These are phyloP conservation scores for Morone chrysops DNA, from an alignment of 2,113 vertebrate genomes.

Conservation along the genomic window DNA sequence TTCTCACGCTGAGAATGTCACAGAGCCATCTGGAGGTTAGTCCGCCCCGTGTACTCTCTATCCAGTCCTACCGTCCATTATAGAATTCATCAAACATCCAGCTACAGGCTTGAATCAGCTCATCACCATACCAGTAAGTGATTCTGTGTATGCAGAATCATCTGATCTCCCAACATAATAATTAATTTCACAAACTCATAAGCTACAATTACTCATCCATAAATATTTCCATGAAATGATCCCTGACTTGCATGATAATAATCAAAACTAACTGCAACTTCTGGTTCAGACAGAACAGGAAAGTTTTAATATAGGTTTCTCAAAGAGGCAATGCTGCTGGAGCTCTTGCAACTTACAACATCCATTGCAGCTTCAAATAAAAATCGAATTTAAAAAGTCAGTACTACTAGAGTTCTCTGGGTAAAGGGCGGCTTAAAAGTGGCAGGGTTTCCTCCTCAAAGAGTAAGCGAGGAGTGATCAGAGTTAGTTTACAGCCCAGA, in stretches of 20 bases:
- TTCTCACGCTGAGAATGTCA: constrained; percentile 34
- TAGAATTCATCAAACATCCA: constrained; percentile 46
- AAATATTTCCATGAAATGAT: constrained; percentile 41
- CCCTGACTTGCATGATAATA: constrained; percentile 17
- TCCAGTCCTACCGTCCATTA: constrained; percentile 31
- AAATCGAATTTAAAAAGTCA: constrained; percentile 61
- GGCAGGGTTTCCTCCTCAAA: constrained; percentile 22
- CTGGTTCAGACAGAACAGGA: constrained; percentile 6
- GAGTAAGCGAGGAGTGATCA: constrained; percentile 28
- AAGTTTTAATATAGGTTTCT: constrained; percentile 14
- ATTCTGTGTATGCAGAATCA: constrained; percentile 16
- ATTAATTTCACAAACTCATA: constrained; percentile 30
- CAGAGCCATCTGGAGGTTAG: constrained; percentile 32
- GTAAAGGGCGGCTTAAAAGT: constrained; percentile 20
- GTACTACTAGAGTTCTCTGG: background rate
- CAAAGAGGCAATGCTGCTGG: background rate
- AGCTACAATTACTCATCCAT: constrained; percentile 42
- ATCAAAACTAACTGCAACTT: constrained; percentile 19
- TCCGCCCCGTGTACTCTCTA: constrained; percentile 12
- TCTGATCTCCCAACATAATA: constrained; percentile 7
- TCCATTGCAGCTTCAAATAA: constrained; percentile 48
- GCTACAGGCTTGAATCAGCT: constrained; percentile 42
- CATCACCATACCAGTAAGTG: constrained; percentile 7
- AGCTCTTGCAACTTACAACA: constrained; percentile 5
- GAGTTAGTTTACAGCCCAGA: constrained; percentile 12